Conservation (phyloP, 2,797 vertebrate species). For the Cyprinodon diabolis region DNA sequence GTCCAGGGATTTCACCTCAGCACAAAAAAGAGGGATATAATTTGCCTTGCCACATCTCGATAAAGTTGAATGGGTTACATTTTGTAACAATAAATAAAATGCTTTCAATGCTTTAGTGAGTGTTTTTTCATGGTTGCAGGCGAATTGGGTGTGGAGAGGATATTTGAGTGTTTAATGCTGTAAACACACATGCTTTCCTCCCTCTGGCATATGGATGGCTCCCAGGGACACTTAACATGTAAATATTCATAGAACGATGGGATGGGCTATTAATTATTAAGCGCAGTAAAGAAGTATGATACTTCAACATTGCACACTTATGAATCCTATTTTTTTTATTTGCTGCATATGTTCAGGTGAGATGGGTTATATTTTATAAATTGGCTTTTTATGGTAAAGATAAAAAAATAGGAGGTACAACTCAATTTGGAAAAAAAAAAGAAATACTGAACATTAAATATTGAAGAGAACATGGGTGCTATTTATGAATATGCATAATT, state of each 20-base stretch:
- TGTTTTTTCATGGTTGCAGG: slow-evolving; percentile 77
- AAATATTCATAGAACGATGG: slow-evolving; percentile 83
- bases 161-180: slow-evolving; percentile 81
- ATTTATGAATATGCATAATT: slow-evolving; percentile 38
- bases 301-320: slow-evolving; percentile 69
- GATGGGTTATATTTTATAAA: slow-evolving; percentile 49
- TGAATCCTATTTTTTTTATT: slow-evolving; percentile 73
- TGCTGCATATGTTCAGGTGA: slow-evolving; percentile 54
- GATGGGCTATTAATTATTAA: slow-evolving; percentile 83
- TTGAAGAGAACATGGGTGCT: slow-evolving; percentile 25
- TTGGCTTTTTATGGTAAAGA: slow-evolving; percentile 19
- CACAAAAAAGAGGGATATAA: slow-evolving; percentile 56
- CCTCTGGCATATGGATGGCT: slow-evolving; percentile 75
- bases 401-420: slow-evolving; percentile 35
- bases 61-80: slow-evolving; percentile 75
- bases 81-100: slow-evolving; percentile 77
- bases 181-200: slow-evolving; percentile 79
- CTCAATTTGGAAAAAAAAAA: slow-evolving; percentile 24
- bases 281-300: slow-evolving; percentile 73
- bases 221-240: slow-evolving; percentile 82
- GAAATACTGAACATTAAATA: slow-evolving; percentile 39
- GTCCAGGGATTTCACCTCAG: slow-evolving; percentile 69
- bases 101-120: slow-evolving; percentile 60
- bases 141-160: slow-evolving; percentile 71
- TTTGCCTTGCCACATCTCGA: slow-evolving; percentile 74